These are phyloP conservation scores for Ophion ventricosus DNA, from an alignment of 2,888 invertebrate species.

Conservation along the genomic window DNA sequence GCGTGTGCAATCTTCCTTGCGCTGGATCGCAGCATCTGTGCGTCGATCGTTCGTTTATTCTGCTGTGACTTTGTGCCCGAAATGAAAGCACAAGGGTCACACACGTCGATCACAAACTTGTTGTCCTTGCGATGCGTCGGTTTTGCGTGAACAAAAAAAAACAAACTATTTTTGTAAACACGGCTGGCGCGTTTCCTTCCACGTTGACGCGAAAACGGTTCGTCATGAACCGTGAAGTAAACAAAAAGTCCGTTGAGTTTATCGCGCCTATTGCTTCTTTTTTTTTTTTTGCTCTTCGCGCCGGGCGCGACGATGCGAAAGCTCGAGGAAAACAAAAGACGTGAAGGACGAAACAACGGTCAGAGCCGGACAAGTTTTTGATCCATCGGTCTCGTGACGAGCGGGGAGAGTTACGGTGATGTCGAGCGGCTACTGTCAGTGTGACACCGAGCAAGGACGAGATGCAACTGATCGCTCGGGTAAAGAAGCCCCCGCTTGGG, in stretches of 20 bases:
- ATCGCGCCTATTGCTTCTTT: not conserved
- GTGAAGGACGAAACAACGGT: not conserved
- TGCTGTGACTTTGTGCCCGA: not conserved
- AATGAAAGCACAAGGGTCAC: slow-evolving; percentile 28
- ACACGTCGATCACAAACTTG: slow-evolving; percentile 2
- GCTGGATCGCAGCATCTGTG: slow-evolving; percentile 53
- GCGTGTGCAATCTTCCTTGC: slow-evolving; percentile 39
- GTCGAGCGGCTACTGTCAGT: slow-evolving; percentile 31
- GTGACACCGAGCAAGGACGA: slow-evolving; percentile 77
- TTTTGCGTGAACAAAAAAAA: not conserved
- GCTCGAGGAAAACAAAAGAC: not conserved
- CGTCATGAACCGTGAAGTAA: not conserved
- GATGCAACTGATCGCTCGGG: slow-evolving; percentile 80
- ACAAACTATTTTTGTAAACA: not conserved
- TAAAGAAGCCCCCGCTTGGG: slow-evolving; percentile 75
- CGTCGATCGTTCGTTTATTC: slow-evolving; percentile 20
- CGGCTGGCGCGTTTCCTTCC: not conserved
- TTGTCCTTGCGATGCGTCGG: not conserved
- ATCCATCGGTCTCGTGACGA: slow-evolving; percentile 16
- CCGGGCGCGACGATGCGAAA: not conserved
- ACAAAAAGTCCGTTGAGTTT: not conserved
- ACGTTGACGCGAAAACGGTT: not conserved
- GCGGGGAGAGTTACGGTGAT: slow-evolving; percentile 22
- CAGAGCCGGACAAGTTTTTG: slow-evolving; percentile 16
- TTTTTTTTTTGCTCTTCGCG: not conserved